Percentiles rank a stretch among this genome's conserved stretches.
These are phyloP conservation scores for Palythoa grandiflora DNA, from an alignment of 92 coral and sea anemone species.

Conservation along the genomic window DNA sequence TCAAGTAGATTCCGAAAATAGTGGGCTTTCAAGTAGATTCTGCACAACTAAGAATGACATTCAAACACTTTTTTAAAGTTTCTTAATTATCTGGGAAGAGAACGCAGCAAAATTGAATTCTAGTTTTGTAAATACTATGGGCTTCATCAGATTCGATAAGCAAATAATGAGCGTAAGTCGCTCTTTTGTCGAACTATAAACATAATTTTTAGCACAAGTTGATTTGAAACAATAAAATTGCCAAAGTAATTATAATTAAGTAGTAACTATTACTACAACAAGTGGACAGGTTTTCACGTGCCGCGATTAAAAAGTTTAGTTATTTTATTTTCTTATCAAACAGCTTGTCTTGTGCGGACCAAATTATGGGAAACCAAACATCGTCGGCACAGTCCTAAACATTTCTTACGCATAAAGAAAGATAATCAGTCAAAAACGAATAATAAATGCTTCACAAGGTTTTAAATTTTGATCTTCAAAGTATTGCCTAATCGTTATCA, in stretches of 20 bases:
- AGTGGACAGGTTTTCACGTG: not conserved
- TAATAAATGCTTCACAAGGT: not conserved
- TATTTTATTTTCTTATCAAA: not conserved
- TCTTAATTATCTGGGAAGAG: not conserved
- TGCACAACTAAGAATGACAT: not conserved
- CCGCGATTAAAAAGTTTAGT: not conserved
- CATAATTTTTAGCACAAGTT: not conserved
- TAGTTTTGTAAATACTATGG: not conserved
- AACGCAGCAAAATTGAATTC: not conserved
- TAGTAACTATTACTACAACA: not conserved
- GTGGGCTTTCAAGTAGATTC: not conserved
- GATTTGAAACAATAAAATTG: not conserved
- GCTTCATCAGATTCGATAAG: not conserved
- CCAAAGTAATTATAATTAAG: not conserved
- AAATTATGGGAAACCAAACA: not conserved
- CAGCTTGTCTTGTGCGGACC: not conserved
- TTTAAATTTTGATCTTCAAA: constrained; percentile 11
- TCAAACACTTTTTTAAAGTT: not conserved
- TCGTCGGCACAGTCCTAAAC: no score
- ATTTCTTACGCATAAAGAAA: not conserved
- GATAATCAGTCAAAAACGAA: not conserved
- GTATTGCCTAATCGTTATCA: constrained; percentile 34
- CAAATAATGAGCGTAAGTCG: not conserved
- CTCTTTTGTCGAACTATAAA: not conserved
- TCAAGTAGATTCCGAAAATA: not conserved